Evolutionary conservation across 1,140 invertebrate genomes (phyloP).

Genomic region (Phocides pigmalion): DNA sequence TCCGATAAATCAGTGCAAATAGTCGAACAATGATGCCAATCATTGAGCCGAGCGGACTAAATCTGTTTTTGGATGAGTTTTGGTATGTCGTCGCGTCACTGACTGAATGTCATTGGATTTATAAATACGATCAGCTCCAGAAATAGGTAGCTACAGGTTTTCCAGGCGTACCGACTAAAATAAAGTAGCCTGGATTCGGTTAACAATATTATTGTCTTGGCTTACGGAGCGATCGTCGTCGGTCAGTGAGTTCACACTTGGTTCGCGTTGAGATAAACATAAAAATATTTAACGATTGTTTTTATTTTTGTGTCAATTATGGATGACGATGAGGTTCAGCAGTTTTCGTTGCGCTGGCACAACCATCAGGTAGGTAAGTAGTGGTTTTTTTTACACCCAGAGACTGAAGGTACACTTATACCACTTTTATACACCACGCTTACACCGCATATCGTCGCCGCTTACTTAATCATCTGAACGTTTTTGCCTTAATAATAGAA

Average conservation of each 20-base stretch:
- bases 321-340: slow-evolving; percentile 86
- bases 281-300: slow-evolving; percentile 41
- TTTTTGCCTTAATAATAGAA: too few species aligned
- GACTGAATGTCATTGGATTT: slow-evolving; percentile 83
- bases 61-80: slow-evolving; percentile 83
- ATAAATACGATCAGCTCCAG: slow-evolving; percentile 84
- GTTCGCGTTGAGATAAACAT: slow-evolving; percentile 31
- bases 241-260: slow-evolving; percentile 42
- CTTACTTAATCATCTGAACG: too few species aligned
- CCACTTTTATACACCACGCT: slow-evolving; percentile 20
- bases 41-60: slow-evolving; percentile 69
- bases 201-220: slow-evolving; percentile 81
- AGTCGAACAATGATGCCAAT: slow-evolving; percentile 77
- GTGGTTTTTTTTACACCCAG: slow-evolving; percentile 49
- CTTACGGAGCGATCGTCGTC: slow-evolving; percentile 45
- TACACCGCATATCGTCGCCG: neutral
- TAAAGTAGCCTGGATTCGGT: slow-evolving; percentile 84
- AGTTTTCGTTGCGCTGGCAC: slow-evolving; percentile 92
- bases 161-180: slow-evolving; percentile 84
- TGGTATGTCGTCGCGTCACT: slow-evolving; percentile 80
- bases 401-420: slow-evolving; percentile 39
- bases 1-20: slow-evolving; percentile 65
- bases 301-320: slow-evolving; percentile 63
- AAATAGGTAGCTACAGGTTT: slow-evolving; percentile 84
- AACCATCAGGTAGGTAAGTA: slow-evolving; percentile 89